Evolutionary conservation across 2,113 vertebrate species (phyloP).

Genomic region (Cichladusa arquata): DNA sequence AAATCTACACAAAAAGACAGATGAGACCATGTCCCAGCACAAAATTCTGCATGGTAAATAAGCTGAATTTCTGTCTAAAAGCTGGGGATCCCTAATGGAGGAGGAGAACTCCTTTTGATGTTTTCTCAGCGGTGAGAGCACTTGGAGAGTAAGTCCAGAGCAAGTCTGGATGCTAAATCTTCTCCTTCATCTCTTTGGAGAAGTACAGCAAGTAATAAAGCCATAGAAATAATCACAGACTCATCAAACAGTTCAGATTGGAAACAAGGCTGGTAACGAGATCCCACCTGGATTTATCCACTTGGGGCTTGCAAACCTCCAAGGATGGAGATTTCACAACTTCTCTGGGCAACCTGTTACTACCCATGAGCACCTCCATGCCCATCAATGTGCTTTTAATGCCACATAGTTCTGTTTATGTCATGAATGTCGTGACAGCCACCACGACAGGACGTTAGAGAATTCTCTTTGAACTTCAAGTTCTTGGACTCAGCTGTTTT

Average conservation of each 20-base stretch:
- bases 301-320: neutral
- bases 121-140: neutral
- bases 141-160: neutral
- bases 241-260: neutral
- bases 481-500: neutral
- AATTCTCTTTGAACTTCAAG: neutral
- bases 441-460: neutral
- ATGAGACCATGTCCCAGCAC: rapidly evolving
- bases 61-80: neutral
- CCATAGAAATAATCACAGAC: neutral
- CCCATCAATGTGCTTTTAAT: neutral
- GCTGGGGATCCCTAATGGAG: neutral
- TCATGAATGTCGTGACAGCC: neutral
- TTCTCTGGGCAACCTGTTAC: neutral
- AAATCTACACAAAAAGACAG: neutral
- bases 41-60: neutral
- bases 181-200: neutral
- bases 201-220: neutral
- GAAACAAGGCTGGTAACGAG: neutral
- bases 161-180: neutral
- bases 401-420: neutral
- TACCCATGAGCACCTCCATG: neutral
- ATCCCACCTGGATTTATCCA: neutral
- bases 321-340: neutral
- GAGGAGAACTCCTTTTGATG: neutral